Conservation (phyloP, 1,140 invertebrate genomes). For the Drosophila jambulina region DNA sequence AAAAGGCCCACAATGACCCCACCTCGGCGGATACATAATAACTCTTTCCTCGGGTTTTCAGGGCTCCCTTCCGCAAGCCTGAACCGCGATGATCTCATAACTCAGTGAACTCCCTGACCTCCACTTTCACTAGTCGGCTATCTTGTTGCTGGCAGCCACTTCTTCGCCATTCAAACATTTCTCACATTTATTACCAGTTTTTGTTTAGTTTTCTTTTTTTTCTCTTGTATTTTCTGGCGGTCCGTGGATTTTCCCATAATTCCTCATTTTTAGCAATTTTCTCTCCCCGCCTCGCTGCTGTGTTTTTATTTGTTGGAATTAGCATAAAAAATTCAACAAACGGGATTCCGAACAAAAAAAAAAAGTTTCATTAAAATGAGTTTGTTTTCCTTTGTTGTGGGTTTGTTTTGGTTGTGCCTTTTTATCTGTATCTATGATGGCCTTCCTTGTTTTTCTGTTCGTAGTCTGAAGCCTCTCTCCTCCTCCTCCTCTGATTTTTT, state of each 20-base stretch:
- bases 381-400: conserved; percentile 31
- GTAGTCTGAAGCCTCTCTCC: conserved; percentile 21
- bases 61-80: conserved; percentile 1
- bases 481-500: conserved; percentile 15
- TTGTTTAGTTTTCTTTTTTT: conserved; percentile 7
- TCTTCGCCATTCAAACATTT: conserved; percentile 36
- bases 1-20: conserved; percentile 6
- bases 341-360: conserved; percentile 52
- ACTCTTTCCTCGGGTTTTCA: conserved; percentile 1
- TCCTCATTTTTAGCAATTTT: conserved; percentile 43
- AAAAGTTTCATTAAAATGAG: conserved; percentile 74
- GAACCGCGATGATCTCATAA: conserved; percentile 45
- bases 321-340: conserved; percentile 43
- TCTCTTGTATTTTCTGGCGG: conserved; percentile 5
- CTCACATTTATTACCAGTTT: conserved; percentile 56
- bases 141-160: conserved; percentile 18
- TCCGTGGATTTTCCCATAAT: conserved; percentile 53
- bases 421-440: conserved; percentile 29
- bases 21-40: neutral
- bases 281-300: conserved; percentile 20
- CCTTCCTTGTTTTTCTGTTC: conserved; percentile 2
- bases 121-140: conserved; percentile 46
- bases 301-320: conserved; percentile 62
- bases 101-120: conserved; percentile 50
- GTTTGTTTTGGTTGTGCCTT: conserved; percentile 26